Conservation (phyloP, 2,113 vertebrate species). For the Tichodroma muraria region DNA sequence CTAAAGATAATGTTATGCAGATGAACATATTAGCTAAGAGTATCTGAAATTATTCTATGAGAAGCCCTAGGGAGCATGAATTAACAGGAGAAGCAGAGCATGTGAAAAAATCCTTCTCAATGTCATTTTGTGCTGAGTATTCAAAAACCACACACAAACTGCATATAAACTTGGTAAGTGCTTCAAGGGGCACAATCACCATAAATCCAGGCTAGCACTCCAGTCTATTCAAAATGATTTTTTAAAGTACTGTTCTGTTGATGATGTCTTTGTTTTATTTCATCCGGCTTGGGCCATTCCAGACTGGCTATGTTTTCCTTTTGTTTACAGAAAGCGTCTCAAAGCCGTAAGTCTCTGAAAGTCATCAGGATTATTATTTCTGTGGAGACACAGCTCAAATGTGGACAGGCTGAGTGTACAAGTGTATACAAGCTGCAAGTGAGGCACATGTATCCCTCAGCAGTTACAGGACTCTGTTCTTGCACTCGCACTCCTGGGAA, state of each 20-base stretch:
- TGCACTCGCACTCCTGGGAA: not conserved
- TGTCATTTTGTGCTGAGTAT: not conserved
- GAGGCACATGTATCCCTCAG: not conserved
- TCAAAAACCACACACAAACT: conserved; percentile 38
- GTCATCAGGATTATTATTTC: not conserved
- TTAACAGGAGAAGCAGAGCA: not conserved
- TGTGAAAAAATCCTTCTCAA: not conserved
- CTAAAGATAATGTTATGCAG: conserved; percentile 14
- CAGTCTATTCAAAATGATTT: conserved; percentile 28
- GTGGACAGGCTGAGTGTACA: not conserved
- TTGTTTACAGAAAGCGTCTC: not conserved
- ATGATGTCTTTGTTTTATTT: conserved; percentile 35
- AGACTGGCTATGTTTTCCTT: not conserved
- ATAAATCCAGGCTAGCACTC: conserved; percentile 6
- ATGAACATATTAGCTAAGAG: conserved; percentile 14
- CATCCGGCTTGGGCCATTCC: not conserved
- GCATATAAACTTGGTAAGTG: conserved; percentile 5
- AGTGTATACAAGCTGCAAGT: not conserved
- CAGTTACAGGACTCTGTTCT: not conserved
- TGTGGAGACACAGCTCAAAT: not conserved
- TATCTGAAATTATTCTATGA: conserved; percentile 9
- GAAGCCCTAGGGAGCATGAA: not conserved
- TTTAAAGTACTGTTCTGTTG: conserved; percentile 38
- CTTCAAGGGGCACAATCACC: conserved; percentile 38
- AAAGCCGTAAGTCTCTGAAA: conserved; percentile 28